Evolutionary conservation across 2,888 invertebrate species (phyloP).

Genomic region (Allacma fusca): DNA sequence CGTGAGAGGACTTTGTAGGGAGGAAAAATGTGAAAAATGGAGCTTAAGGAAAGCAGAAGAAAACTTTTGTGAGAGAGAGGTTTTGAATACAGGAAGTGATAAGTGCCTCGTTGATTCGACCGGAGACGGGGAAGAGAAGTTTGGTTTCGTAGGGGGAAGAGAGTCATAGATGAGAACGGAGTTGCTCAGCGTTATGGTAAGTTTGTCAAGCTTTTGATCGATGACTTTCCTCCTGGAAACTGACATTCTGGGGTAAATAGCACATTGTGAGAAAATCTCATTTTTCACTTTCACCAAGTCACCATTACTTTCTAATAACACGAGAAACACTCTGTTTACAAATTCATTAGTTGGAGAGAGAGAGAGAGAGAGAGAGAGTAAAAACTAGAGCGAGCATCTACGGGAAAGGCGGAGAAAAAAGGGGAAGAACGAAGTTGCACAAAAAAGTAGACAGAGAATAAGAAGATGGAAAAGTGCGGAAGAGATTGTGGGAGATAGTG

Average conservation of each 20-base stretch:
- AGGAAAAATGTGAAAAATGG: not conserved
- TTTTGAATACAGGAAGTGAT: not conserved
- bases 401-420: no score
- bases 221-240: conserved; percentile 44
- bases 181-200: not conserved
- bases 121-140: conserved; percentile 3
- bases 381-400: no score
- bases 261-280: conserved; percentile 46
- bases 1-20: no score
- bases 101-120: not conserved
- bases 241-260: conserved; percentile 39
- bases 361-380: conserved; percentile 22
- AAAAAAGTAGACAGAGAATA: no score
- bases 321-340: conserved; percentile 37
- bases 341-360: conserved; percentile 27
- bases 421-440: no score
- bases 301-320: conserved; percentile 35
- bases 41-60: not conserved
- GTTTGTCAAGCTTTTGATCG: conserved; percentile 42
- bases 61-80: not conserved
- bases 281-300: conserved; percentile 43
- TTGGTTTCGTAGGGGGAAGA: not conserved
- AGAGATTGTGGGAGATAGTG: no score
- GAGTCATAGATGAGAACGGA: not conserved
- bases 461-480: no score